Percentiles rank a stretch among this genome's conserved stretches.
Conservation (phyloP, 2,888 invertebrate species). For the Lordiphosa fenestrarum region DNA sequence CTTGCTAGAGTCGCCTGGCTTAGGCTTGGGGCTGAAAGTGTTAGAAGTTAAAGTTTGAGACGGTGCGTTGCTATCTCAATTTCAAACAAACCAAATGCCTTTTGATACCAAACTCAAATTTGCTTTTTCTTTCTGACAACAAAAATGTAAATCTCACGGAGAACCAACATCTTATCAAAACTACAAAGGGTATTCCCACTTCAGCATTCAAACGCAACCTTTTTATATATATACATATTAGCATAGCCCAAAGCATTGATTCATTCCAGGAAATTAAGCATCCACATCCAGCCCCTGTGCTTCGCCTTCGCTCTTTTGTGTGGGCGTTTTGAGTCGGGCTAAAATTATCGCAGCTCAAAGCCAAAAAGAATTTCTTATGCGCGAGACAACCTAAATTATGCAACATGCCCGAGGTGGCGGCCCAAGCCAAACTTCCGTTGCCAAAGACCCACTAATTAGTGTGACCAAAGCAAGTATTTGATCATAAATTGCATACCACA, state of each 20-base stretch:
- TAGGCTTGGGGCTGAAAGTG: no score
- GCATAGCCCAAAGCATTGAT: constrained; percentile 58
- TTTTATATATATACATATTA: constrained; percentile 51
- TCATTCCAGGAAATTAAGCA: constrained; percentile 62
- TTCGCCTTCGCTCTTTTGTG: constrained; percentile 37
- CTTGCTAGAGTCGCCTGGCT: background rate
- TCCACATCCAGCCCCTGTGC: background rate
- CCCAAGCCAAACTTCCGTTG: constrained; percentile 19
- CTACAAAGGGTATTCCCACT: no score
- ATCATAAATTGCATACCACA: constrained; percentile 50
- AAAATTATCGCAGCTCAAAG: constrained; percentile 18
- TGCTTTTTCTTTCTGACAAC: no score
- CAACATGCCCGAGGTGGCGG: constrained; percentile 51
- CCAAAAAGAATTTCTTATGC: constrained; percentile 23
- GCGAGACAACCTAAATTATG: constrained; percentile 66
- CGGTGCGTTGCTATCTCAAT: no score
- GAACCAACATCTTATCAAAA: no score
- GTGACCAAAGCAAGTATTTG: constrained; percentile 59
- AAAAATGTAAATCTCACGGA: no score
- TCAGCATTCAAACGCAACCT: constrained; percentile 5
- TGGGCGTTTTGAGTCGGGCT: constrained; percentile 63
- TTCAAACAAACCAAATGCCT: no score
- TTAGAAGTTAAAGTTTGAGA: no score
- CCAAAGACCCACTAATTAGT: constrained; percentile 64
- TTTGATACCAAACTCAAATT: no score